Conservation (phyloP, 2,113 vertebrate species). For the Lasiurus borealis region DNA sequence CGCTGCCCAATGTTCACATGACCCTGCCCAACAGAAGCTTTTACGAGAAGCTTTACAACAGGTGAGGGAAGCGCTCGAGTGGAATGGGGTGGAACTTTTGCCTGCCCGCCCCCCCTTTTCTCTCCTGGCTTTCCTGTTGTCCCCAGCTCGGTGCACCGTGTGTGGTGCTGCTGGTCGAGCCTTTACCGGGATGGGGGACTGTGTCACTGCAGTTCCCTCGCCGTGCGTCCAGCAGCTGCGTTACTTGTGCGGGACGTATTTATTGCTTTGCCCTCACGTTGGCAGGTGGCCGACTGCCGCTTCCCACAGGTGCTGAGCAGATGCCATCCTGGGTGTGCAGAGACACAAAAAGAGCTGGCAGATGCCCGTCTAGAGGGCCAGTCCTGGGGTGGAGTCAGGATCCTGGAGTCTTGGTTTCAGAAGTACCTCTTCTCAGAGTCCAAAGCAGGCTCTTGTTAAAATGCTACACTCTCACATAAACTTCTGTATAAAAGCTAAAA, state of each 20-base stretch:
- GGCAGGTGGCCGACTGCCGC: not conserved
- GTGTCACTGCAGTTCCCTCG: too few relatives aligned
- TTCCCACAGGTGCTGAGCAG: not conserved
- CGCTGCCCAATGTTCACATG: conserved; percentile 93
- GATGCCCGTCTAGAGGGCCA: too few relatives aligned
- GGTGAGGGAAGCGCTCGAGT: conserved; percentile 83
- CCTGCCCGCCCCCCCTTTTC: not conserved
- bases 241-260: not conserved
- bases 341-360: too few relatives aligned
- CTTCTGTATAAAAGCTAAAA: not conserved
- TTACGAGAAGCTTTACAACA: conserved; percentile 98
- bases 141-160: accelerated
- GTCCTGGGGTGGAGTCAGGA: not conserved
- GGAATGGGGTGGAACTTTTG: too few relatives aligned
- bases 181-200: accelerated
- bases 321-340: not conserved
- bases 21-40: conserved; percentile 94
- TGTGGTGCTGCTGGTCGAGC: not conserved
- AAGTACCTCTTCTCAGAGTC: not conserved
- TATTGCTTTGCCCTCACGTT: not conserved
- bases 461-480: not conserved
- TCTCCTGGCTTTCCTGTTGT: not conserved
- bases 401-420: not conserved
- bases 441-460: not conserved
- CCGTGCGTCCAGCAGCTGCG: too few relatives aligned